phyloP scores from a whole-genome alignment of 1,140 invertebrate genomes.

The Liolophura sinensis region DNA sequence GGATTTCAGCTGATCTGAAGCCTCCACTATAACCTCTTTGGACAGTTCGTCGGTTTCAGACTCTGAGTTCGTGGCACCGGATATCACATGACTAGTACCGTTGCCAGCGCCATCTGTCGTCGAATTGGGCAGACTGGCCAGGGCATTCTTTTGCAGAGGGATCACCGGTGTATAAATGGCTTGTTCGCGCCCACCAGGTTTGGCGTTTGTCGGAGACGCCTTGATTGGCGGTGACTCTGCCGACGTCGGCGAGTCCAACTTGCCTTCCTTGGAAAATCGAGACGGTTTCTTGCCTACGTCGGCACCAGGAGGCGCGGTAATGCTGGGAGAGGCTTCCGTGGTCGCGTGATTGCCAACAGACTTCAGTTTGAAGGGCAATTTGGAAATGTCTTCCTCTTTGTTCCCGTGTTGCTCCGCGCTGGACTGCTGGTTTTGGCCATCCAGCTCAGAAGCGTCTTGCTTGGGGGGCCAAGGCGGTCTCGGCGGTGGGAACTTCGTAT shows the following conservation, averaged over 20 bases:
- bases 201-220: constrained; percentile 29
- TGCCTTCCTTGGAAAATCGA: background rate
- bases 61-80: constrained; percentile 18
- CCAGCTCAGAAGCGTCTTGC: constrained; percentile 1
- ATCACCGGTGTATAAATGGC: constrained; percentile 39
- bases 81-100: constrained; percentile 4
- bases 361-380: constrained; percentile 9
- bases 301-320: background rate
- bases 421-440: background rate
- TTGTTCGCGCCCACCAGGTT: constrained; percentile 22
- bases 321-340: background rate
- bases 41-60: constrained; percentile 33
- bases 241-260: background rate
- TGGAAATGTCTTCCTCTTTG: constrained; percentile 5
- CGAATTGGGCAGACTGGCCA: constrained; percentile 15
- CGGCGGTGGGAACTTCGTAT: constrained; percentile 20
- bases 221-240: constrained; percentile 8
- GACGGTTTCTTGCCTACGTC: background rate
- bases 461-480: constrained; percentile 30
- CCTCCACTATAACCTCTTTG: constrained; percentile 40
- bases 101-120: constrained; percentile 7
- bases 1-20: constrained; percentile 33
- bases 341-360: background rate
- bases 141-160: constrained; percentile 32
- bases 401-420: background rate